phyloP scores from a whole-genome alignment of 2,888 invertebrate genomes.

The Scotopteryx bipunctaria region DNA sequence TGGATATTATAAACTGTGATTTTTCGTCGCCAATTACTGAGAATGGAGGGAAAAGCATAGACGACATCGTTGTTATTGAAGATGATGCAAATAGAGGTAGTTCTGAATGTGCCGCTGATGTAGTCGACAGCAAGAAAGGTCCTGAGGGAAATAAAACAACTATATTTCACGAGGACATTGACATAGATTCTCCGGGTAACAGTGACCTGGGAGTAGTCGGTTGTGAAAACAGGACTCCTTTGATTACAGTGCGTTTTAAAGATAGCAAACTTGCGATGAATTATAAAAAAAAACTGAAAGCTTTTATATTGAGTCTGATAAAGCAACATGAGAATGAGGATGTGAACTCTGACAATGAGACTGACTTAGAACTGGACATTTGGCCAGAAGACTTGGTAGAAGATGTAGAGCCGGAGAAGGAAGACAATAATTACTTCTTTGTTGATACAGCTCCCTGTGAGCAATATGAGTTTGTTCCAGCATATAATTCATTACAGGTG shows the following conservation, averaged over 20 bases:
- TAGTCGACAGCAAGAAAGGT: constrained; percentile 43
- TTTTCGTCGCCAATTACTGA: constrained; percentile 37
- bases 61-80: constrained; percentile 38
- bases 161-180: constrained; percentile 64
- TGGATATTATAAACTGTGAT: constrained; percentile 40
- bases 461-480: constrained; percentile 55
- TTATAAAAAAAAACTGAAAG: constrained; percentile 74
- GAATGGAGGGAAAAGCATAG: constrained; percentile 74
- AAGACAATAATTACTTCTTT: constrained; percentile 67
- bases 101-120: constrained; percentile 34
- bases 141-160: constrained; percentile 48
- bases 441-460: constrained; percentile 67
- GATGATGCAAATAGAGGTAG: constrained; percentile 36
- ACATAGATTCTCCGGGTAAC: constrained; percentile 64
- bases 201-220: constrained; percentile 65
- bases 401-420: constrained; percentile 37
- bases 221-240: constrained; percentile 68
- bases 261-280: constrained; percentile 66
- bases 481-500: constrained; percentile 61
- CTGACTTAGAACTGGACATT: constrained; percentile 67
- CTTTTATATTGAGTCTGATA: constrained; percentile 72
- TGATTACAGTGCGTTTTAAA: constrained; percentile 73
- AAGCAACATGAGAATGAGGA: constrained; percentile 56
- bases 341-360: constrained; percentile 56
- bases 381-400: constrained; percentile 69